Evolutionary conservation across 2,888 invertebrate species (phyloP), one percentile per base, ranked within the genome.

Genomic region (Bedellia somnulentella): DNA sequence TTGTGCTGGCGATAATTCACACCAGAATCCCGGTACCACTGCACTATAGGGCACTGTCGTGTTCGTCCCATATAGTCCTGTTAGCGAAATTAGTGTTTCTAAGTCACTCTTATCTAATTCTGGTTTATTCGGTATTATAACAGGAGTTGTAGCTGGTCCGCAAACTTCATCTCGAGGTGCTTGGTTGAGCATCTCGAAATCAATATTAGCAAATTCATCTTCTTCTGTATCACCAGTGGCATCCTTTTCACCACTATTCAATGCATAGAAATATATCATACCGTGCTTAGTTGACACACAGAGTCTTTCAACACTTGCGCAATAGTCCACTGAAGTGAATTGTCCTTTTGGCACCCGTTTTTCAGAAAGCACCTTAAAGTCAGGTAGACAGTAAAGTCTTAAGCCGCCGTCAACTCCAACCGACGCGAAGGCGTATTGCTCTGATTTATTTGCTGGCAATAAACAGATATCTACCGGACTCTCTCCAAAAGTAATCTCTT

Each of bases 1-100:
- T 52, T 93, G 93, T 4, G 93, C 92, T 39, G 93, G 93, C 43
- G 93, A 91, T 46, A 94, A 80, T 57, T 94, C 93, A 40, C 87
- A 89, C 95, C 95, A 95, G 59, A 93, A 94, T 3, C 92, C 87
- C 0, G 94, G 93, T 3, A 93, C 92, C 10, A 92, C 93, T 0
- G 93, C 92, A 30, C 89, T 85, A 55, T 91, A 94, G 27, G 76
- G 76, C 35, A 77, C 68, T 15, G 76, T 66, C 5, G 63, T 63
- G 37, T 70, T 75, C 16, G 62, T 63, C 12, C 81, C 81, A 39
- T 90, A 89, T 47, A 89, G 89, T 37, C 85, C 82, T 2, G 89
- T 90, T 32, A 94, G 61, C 23, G 83, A 79, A 44, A 89, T 85
- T 29, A 94, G 70, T 9, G 79, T 71, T 40, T 83, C 81, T 40